Evolutionary conservation across 2,888 invertebrate genomes (phyloP).

Genomic region (Anagyrus pseudococci): DNA sequence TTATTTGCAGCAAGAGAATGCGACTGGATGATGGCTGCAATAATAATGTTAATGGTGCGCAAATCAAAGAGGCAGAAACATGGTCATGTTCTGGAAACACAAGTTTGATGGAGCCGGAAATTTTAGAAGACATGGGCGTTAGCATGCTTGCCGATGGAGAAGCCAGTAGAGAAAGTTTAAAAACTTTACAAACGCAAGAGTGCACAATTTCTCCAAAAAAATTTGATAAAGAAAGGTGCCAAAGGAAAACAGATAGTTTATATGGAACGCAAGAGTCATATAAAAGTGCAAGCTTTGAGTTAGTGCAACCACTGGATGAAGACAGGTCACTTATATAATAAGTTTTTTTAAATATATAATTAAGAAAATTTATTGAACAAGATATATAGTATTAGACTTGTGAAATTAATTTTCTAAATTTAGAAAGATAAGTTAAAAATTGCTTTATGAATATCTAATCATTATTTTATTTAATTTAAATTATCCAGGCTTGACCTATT

Average conservation of each 20-base stretch:
- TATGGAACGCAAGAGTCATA: conserved; percentile 46
- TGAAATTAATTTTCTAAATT: not conserved
- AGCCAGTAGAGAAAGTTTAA: conserved; percentile 54
- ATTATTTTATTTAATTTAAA: conserved; percentile 10
- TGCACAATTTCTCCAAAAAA: conserved; percentile 51
- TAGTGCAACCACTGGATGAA: not conserved
- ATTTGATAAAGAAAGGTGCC: conserved; percentile 45
- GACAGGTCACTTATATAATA: not conserved
- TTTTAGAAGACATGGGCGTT: conserved; percentile 69
- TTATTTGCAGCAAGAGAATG: conserved; percentile 52
- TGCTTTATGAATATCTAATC: not conserved
- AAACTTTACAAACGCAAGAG: conserved; percentile 55
- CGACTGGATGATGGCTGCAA: conserved; percentile 55
- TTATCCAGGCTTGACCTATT: conserved; percentile 33
- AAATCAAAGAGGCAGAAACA: conserved; percentile 46
- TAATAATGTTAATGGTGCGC: conserved; percentile 51
- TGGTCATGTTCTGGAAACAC: conserved; percentile 56
- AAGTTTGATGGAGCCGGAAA: conserved; percentile 62
- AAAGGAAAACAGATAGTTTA: conserved; percentile 41
- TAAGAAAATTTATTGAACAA: too few species aligned
- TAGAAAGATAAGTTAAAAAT: not conserved
- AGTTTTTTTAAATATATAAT: not conserved
- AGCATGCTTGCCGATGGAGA: conserved; percentile 67
- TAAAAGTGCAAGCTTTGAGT: conserved; percentile 46
- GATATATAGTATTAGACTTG: conserved; percentile 1